phyloP scores from a whole-genome alignment of 2,888 invertebrate genomes.

The Laspeyria flexula region DNA sequence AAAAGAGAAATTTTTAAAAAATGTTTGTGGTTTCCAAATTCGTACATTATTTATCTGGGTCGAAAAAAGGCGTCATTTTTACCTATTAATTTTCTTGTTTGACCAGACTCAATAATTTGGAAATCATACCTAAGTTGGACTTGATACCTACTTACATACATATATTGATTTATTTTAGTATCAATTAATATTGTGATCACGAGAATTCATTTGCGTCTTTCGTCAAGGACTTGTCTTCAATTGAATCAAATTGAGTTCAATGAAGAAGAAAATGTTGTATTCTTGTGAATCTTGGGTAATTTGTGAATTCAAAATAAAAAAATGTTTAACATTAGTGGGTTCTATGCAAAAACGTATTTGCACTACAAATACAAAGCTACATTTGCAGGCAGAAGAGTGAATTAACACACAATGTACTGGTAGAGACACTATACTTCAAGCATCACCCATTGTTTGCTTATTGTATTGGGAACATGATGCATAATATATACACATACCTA shows the following conservation, averaged over 20 bases:
- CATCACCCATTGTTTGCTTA: constrained; percentile 34
- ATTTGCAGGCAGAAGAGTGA: constrained; percentile 11
- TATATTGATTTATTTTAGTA: no score
- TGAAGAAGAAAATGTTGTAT: neutral
- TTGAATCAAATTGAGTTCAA: constrained; percentile 21
- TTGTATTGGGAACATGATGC: constrained; percentile 15
- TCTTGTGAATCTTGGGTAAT: neutral
- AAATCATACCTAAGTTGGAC: neutral
- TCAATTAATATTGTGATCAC: no score
- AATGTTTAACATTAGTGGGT: no score
- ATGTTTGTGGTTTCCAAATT: neutral
- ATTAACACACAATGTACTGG: constrained; percentile 44
- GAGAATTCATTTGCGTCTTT: constrained; percentile 7
- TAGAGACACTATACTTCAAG: constrained; percentile 23
- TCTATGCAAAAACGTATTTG: no score
- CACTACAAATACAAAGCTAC: constrained; percentile 7
- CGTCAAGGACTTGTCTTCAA: constrained; percentile 11
- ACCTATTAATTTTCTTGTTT: neutral
- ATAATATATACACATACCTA: no score
- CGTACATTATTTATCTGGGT: neutral
- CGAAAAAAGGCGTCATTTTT: constrained; percentile 2
- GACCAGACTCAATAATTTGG: neutral
- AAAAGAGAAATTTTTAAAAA: constrained; percentile 6
- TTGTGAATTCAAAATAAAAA: no score
- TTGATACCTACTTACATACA: neutral